Conservation (phyloP, 92 coral and sea anemone genomes). For the Siderastrea radians region DNA sequence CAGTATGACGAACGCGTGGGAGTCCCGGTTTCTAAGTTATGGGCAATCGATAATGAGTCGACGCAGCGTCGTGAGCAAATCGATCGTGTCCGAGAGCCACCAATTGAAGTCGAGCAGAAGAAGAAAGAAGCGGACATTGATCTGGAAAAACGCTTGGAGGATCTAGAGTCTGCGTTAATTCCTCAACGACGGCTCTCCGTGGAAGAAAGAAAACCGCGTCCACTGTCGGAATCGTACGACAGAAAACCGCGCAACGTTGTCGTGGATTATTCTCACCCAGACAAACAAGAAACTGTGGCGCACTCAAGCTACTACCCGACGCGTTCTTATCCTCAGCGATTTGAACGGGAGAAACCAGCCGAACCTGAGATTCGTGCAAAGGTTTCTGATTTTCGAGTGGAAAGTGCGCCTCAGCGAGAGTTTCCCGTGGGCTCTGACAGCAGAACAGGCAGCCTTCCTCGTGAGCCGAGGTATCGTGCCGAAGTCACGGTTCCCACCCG, state of each 20-base stretch:
- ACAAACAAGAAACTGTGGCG: constrained; percentile 72
- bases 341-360: constrained; percentile 50
- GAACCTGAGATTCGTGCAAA: constrained; percentile 77
- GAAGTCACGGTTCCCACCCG: constrained; percentile 81
- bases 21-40: constrained; percentile 90
- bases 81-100: constrained; percentile 69
- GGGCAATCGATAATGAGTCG: constrained; percentile 92
- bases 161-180: constrained; percentile 57
- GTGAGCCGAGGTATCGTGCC: constrained; percentile 79
- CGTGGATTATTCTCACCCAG: constrained; percentile 66
- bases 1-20: constrained; percentile 90
- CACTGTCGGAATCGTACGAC: constrained; percentile 60
- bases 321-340: constrained; percentile 63
- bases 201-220: constrained; percentile 70
- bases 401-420: constrained; percentile 68
- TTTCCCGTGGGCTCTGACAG: constrained; percentile 25
- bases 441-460: constrained; percentile 45
- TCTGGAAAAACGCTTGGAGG: constrained; percentile 72
- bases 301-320: constrained; percentile 72
- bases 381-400: constrained; percentile 55
- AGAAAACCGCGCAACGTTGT: constrained; percentile 79
- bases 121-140: constrained; percentile 61
- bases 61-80: constrained; percentile 73
- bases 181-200: constrained; percentile 66
- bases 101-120: constrained; percentile 69